phyloP scores from a whole-genome alignment of 1,140 invertebrate species.

The Acromyrmex heyeri region DNA sequence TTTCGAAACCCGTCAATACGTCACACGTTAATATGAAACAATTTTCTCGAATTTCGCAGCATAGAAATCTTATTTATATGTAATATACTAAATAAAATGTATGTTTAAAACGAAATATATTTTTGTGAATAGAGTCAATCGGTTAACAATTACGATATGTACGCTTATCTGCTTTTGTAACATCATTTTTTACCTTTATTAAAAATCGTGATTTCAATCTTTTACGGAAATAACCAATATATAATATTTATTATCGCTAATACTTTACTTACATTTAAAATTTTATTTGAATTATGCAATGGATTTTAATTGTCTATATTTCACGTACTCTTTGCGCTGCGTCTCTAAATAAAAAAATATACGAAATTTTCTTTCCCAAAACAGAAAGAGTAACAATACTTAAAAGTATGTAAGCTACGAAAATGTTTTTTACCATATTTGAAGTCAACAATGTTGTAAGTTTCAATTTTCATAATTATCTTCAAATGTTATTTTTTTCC shows the following conservation, averaged over 20 bases:
- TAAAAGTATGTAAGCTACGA: neutral
- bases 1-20: slow-evolving; percentile 12
- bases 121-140: neutral
- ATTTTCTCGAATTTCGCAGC: slow-evolving; percentile 5
- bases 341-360: neutral
- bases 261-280: slow-evolving; percentile 10
- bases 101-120: neutral
- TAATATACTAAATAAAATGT: neutral
- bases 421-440: neutral
- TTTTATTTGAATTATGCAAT: neutral
- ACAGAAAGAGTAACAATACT: neutral
- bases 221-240: neutral
- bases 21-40: slow-evolving; percentile 29
- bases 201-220: neutral
- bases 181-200: neutral
- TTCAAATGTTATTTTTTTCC: neutral
- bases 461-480: neutral
- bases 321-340: neutral
- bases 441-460: neutral
- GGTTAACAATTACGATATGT: slow-evolving; percentile 11
- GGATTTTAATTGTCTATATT: neutral
- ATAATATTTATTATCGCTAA: slow-evolving; percentile 19
- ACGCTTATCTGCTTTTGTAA: too few species aligned
- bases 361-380: neutral
- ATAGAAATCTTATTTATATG: slow-evolving; percentile 10